These are phyloP conservation scores for Nephrocerus scutellatus DNA, from an alignment of 2,888 invertebrate species.

Conservation along the genomic window DNA sequence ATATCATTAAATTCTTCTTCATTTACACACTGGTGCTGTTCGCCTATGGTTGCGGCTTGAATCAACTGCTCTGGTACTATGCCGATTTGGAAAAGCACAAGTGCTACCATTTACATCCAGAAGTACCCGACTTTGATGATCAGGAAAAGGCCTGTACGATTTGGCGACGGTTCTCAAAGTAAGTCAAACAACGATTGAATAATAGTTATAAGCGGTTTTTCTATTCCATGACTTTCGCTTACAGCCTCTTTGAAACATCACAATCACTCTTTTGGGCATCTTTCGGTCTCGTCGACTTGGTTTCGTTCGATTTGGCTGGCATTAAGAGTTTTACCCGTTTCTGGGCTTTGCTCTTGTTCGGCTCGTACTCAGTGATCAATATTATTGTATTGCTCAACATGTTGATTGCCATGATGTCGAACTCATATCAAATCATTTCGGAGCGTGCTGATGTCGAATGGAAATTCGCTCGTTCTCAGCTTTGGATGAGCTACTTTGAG, in stretches of 20 bases:
- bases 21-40: slow-evolving; percentile 88
- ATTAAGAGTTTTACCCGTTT: slow-evolving; percentile 94
- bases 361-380: slow-evolving; percentile 94
- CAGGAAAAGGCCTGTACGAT: slow-evolving; percentile 76
- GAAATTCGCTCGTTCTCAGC: slow-evolving; percentile 92
- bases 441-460: slow-evolving; percentile 93
- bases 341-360: slow-evolving; percentile 96
- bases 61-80: slow-evolving; percentile 89
- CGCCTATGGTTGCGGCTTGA: slow-evolving; percentile 93
- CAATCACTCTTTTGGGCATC: slow-evolving; percentile 98
- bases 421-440: slow-evolving; percentile 95
- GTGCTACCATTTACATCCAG: slow-evolving; percentile 67
- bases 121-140: slow-evolving; percentile 75
- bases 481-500: slow-evolving; percentile 97
- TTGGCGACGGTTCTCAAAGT: slow-evolving; percentile 88
- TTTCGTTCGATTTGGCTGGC: slow-evolving; percentile 88
- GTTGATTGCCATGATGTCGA: slow-evolving; percentile 99
- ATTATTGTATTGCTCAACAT: slow-evolving; percentile 94
- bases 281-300: slow-evolving; percentile 90
- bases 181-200: slow-evolving; percentile 29
- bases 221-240: slow-evolving; percentile 29
- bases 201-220: not conserved
- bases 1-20: slow-evolving; percentile 94
- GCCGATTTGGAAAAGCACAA: slow-evolving; percentile 81
- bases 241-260: slow-evolving; percentile 91